Percentiles rank a stretch among this genome's conserved stretches.
phyloP scores from a whole-genome alignment of 1,140 invertebrate species.

The Periplaneta americana region DNA sequence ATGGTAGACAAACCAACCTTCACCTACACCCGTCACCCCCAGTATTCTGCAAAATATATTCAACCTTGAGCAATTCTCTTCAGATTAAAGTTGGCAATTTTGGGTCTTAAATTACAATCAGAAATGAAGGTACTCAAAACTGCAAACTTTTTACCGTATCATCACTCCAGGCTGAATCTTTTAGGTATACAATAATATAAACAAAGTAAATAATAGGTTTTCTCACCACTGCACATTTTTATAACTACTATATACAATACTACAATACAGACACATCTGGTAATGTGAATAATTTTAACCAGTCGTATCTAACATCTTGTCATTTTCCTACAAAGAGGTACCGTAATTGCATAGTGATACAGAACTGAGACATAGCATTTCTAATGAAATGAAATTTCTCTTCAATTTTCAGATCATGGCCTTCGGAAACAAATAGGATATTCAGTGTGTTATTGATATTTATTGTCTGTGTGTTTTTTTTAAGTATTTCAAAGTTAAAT shows the following conservation, averaged over 20 bases:
- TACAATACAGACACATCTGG: background rate
- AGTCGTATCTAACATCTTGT: background rate
- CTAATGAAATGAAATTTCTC: too few relatives aligned
- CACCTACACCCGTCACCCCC: background rate
- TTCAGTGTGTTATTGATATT: too few relatives aligned
- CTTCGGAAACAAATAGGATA: too few relatives aligned
- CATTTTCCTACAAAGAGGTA: background rate
- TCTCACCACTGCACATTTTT: background rate
- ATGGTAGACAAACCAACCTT: background rate
- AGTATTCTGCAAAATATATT: background rate
- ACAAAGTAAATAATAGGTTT: background rate
- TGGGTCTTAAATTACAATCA: background rate
- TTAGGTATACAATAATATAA: background rate
- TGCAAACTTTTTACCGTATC: background rate
- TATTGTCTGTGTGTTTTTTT: too few relatives aligned
- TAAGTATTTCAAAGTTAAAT: too few relatives aligned
- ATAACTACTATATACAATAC: background rate
- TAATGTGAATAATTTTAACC: background rate
- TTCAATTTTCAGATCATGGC: too few relatives aligned
- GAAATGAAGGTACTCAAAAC: background rate
- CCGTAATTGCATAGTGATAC: background rate
- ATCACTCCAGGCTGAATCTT: background rate
- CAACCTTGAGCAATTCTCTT: background rate
- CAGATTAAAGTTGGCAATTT: background rate
- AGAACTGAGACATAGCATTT: background rate